These are phyloP conservation scores for Epistrophe grossulariae DNA, from an alignment of 2,888 invertebrate species.

Conservation along the genomic window DNA sequence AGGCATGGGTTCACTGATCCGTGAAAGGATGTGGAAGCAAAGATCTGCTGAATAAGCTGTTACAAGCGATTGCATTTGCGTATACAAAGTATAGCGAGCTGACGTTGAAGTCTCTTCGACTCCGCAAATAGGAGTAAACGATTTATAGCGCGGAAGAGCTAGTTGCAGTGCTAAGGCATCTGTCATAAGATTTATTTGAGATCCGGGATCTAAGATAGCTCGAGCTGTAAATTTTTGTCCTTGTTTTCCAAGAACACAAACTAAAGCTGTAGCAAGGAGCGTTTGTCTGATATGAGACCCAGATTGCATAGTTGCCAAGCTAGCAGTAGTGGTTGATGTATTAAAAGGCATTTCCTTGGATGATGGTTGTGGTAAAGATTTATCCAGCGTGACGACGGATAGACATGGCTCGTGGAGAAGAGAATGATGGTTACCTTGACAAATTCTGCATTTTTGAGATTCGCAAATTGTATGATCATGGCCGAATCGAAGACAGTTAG, in stretches of 20 bases:
- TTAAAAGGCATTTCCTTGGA: background rate
- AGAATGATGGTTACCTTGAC: conserved; percentile 24
- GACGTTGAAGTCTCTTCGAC: too few species aligned
- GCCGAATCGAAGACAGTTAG: conserved; percentile 29
- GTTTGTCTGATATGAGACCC: background rate
- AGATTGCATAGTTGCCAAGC: background rate
- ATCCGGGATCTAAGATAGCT: conserved; percentile 32
- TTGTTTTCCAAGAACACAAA: conserved; percentile 7
- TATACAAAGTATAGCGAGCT: background rate
- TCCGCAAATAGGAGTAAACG: conserved; percentile 12
- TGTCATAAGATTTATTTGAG: conserved; percentile 34
- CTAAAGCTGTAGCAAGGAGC: conserved; percentile 23
- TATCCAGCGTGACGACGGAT: background rate
- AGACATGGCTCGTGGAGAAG: conserved; percentile 1
- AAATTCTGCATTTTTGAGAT: conserved; percentile 25
- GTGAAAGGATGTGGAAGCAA: conserved; percentile 29
- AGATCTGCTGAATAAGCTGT: conserved; percentile 29
- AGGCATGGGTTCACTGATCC: conserved; percentile 34
- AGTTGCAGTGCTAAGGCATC: conserved; percentile 26
- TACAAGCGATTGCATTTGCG: conserved; percentile 13
- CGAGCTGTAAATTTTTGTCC: background rate
- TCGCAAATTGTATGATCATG: too few species aligned
- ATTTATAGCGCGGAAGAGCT: background rate
- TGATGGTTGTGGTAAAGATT: background rate
- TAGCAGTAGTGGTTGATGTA: background rate